Conservation (phyloP, 2,888 invertebrate genomes). For the Arctia plantaginis region DNA sequence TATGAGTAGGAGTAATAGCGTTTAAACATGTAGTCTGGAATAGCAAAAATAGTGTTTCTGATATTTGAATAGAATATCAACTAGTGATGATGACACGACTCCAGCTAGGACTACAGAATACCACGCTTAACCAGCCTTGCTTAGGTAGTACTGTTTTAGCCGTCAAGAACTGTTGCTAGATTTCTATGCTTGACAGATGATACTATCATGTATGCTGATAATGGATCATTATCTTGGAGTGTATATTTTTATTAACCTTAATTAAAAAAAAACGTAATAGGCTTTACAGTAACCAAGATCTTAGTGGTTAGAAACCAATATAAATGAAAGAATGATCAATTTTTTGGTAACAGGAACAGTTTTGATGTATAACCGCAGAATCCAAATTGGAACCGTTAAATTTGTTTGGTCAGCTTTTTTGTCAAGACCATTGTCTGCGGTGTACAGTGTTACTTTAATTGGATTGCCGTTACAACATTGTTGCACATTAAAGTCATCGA, state of each 20-base stretch:
- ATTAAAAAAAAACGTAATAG: neutral
- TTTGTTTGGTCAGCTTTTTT: conserved; percentile 27
- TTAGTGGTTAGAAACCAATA: neutral
- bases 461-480: conserved; percentile 42
- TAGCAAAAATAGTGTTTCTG: neutral
- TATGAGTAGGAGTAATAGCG: neutral
- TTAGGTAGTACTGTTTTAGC: neutral
- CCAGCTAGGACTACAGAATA: neutral
- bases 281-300: neutral
- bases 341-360: neutral
- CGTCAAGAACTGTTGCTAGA: neutral
- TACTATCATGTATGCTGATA: no score
- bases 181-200: neutral
- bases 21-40: neutral
- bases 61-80: neutral
- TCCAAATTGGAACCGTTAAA: conserved; percentile 10
- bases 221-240: neutral
- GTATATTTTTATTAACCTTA: neutral
- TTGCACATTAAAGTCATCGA: conserved; percentile 16
- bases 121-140: neutral
- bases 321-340: neutral
- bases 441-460: conserved; percentile 43
- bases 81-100: neutral
- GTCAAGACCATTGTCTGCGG: conserved; percentile 16
- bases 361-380: neutral